Evolutionary conservation across 2,113 vertebrate genomes (phyloP).

Genomic region (Sylvietta virens): DNA sequence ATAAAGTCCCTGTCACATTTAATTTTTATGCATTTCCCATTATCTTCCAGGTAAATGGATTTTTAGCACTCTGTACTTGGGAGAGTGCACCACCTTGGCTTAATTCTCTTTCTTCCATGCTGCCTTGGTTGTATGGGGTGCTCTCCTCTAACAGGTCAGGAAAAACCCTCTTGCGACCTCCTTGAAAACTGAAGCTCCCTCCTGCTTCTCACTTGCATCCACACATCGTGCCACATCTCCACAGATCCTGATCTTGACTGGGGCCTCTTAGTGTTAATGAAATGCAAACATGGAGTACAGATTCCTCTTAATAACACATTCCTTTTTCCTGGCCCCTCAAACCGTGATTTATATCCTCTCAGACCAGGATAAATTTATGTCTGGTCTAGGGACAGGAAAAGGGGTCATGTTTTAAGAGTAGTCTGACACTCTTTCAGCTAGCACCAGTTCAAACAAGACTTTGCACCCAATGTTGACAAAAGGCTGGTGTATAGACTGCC

Average conservation of each 20-base stretch:
- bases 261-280: background rate
- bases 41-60: background rate
- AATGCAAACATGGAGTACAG: background rate
- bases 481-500: background rate
- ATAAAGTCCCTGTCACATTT: background rate
- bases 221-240: background rate
- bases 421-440: background rate
- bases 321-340: background rate
- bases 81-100: background rate
- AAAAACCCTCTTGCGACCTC: background rate
- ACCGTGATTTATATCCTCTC: slow-evolving; percentile 4
- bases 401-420: slow-evolving; percentile 52
- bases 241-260: background rate
- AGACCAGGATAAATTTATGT: background rate
- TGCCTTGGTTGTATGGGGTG: background rate
- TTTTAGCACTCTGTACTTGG: background rate
- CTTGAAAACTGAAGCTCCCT: background rate
- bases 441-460: background rate
- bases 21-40: background rate
- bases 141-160: background rate
- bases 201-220: background rate
- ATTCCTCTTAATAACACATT: background rate
- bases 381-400: slow-evolving; percentile 12
- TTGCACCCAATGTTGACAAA: background rate
- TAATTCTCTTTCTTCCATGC: background rate